Conservation (phyloP, 2,888 invertebrate species). For the Ceramica pisi region DNA sequence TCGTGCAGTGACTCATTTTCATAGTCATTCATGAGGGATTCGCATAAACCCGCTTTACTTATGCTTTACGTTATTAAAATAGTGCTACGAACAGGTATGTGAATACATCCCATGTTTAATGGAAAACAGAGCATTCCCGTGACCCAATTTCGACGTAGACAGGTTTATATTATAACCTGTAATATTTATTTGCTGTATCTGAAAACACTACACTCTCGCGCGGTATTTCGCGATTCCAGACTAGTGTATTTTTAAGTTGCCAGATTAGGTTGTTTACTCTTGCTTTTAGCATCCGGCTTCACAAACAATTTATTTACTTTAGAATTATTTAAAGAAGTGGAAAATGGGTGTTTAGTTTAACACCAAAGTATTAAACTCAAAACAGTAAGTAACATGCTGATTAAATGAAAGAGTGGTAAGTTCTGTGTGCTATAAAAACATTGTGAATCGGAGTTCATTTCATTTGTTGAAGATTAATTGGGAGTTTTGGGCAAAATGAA, state of each 20-base stretch:
- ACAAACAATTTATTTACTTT: constrained; percentile 37
- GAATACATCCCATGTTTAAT: constrained; percentile 55
- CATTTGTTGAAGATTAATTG: neutral
- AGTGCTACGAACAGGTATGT: constrained; percentile 23
- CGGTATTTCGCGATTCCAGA: constrained; percentile 25
- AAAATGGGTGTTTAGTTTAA: constrained; percentile 15
- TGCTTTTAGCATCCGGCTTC: constrained; percentile 30
- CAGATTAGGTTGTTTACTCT: constrained; percentile 20
- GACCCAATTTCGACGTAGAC: constrained; percentile 71
- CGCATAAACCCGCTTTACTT: constrained; percentile 32
- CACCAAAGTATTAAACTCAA: constrained; percentile 10
- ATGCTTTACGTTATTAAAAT: constrained; percentile 22
- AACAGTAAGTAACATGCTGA: neutral
- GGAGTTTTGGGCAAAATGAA: neutral
- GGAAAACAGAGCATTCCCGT: constrained; percentile 69
- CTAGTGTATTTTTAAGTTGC: constrained; percentile 29
- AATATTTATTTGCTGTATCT: constrained; percentile 69
- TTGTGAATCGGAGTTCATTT: neutral
- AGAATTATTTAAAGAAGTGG: constrained; percentile 24
- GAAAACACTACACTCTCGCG: constrained; percentile 35
- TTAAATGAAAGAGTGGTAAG: constrained; percentile 12
- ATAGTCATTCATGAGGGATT: constrained; percentile 44
- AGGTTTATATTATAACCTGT: constrained; percentile 69
- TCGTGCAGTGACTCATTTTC: constrained; percentile 30
- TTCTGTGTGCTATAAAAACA: neutral